Base-by-base conservation (phyloP, 2,797 vertebrate species). In the Gadopsis bispinosus region DNA sequence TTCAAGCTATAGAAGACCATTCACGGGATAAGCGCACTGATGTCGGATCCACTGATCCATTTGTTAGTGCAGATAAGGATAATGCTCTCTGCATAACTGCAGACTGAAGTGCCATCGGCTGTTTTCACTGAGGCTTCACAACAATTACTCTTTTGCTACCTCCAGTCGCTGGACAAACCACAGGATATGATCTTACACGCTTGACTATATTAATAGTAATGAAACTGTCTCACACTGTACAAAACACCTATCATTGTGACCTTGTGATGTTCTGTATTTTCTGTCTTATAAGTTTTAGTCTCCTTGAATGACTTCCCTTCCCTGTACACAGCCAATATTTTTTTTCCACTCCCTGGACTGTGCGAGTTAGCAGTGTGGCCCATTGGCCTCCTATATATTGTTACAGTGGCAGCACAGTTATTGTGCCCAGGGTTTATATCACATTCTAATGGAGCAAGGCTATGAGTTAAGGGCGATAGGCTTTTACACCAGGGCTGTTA, bases 391-490 rank as follows among this genome's bases (percentile, higher is more conserved):
- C 89, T 89, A 91, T 93, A 93, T 94, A 92, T 93, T 91, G 90
- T 93, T 79, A 87, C 90, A 87, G 87, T 92, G 91, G 88, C 93
- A 91, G 87, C 89, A 89, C 88, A 87, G 91, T 93, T 92, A 93
- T 91, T 92, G 89, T 92, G 90, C 87, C 91, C 81, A 63, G 91
- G 89, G 88, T 94, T 94, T 94, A 93, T 93, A 92, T 94, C 92
- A 93, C 91, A 93, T 95, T 94, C 89, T 93, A 95, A 94, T 94
- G 89, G 91, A 92, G 90, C 91, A 89, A 88, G 91, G 89, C 92
- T 93, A 93, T 94, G 92, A 94, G 92, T 94, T 93, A 92, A 93
- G 92, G 89, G 92, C 72, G 73, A 65, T 75, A 81, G 92, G 88
- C 90, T 93, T 94, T 94, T 95, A 94, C 92, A 91, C 86, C 80